Percentiles rank a stretch among this genome's conserved stretches.
Evolutionary conservation across 2,113 vertebrate genomes (phyloP).

Genomic region (Excalfactoria chinensis): DNA sequence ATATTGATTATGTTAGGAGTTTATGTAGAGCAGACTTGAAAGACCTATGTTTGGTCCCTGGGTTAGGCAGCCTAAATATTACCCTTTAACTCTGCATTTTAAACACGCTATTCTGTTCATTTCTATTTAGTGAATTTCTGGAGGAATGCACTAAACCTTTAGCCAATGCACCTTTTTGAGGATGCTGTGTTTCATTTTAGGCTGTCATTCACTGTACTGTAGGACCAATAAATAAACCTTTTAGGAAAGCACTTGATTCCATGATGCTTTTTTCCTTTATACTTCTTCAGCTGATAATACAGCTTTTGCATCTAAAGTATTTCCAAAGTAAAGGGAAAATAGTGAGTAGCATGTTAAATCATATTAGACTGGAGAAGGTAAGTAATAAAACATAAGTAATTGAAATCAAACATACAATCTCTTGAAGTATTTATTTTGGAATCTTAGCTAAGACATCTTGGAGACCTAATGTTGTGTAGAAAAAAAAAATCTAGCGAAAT

Average conservation of each 20-base stretch:
- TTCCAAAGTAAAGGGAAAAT: not conserved
- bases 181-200: not conserved
- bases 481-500: not conserved
- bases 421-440: not conserved
- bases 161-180: not conserved
- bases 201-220: not conserved
- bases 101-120: not conserved
- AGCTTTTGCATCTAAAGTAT: not conserved
- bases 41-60: not conserved
- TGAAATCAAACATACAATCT: not conserved
- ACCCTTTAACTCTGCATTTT: not conserved
- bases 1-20: not conserved
- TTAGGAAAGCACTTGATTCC: not conserved
- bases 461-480: not conserved
- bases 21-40: not conserved
- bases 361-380: not conserved
- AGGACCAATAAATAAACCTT: constrained; percentile 1
- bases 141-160: not conserved
- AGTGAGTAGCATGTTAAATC: not conserved
- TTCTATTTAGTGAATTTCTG: no score
- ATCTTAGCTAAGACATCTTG: not conserved
- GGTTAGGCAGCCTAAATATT: not conserved
- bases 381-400: not conserved
- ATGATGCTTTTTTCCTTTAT: not conserved
- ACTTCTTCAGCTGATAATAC: not conserved